Conservation (phyloP, 2,797 vertebrate species). For the Parauchenoglanis ngamensis region DNA sequence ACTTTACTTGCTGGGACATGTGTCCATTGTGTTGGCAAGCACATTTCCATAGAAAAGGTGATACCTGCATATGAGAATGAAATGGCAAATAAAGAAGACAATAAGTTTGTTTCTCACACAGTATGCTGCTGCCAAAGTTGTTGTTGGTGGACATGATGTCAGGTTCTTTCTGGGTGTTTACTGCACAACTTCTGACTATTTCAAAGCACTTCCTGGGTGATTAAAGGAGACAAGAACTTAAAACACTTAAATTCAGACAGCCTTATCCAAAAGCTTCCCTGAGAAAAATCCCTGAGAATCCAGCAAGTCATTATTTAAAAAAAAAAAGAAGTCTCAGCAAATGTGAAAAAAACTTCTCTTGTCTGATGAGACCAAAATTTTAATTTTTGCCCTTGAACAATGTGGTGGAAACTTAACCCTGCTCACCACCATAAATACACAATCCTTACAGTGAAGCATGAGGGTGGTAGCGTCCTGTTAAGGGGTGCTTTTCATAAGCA, state of each 20-base stretch:
- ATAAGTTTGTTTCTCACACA: constrained; percentile 69
- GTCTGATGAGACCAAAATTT: not conserved
- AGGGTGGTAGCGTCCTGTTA: not conserved
- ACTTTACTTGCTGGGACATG: not conserved
- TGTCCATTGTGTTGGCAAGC: not conserved
- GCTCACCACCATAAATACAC: not conserved
- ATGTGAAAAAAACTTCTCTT: not conserved
- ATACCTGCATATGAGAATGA: not conserved
- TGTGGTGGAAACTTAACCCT: not conserved
- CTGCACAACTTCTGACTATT: not conserved
- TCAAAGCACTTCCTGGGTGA: constrained; percentile 15
- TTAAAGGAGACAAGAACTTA: not conserved
- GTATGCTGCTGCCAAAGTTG: constrained; percentile 63
- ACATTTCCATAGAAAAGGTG: not conserved
- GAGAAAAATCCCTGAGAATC: not conserved
- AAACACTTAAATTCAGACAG: not conserved
- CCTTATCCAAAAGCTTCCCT: not conserved
- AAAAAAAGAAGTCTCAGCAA: no score
- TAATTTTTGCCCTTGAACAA: not conserved
- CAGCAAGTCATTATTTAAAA: not conserved
- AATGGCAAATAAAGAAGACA: not conserved
- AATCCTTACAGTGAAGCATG: not conserved
- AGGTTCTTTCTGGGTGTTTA: constrained; percentile 26
- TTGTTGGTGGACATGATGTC: constrained; percentile 72
- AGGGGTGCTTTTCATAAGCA: not conserved